These are phyloP conservation scores for Microhierax caerulescens DNA, from an alignment of 2,797 vertebrate species.

Conservation along the genomic window DNA sequence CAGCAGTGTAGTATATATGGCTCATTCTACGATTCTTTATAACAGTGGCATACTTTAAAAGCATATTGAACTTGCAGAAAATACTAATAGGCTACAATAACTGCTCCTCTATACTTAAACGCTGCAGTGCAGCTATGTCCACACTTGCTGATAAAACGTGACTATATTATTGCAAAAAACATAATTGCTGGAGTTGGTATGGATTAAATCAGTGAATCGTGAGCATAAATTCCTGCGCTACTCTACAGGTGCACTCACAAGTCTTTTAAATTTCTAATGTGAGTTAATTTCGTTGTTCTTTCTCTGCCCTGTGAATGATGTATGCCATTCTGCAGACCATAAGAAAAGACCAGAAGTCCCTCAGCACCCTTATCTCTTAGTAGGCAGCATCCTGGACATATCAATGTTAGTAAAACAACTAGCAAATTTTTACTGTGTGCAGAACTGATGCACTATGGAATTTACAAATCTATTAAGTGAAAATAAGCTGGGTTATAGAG, in stretches of 20 bases:
- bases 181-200: not conserved
- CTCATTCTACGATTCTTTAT: not conserved
- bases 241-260: not conserved
- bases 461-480: not conserved
- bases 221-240: not conserved
- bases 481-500: not conserved
- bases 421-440: not conserved
- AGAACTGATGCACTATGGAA: not conserved
- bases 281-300: not conserved
- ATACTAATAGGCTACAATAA: not conserved
- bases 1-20: not conserved
- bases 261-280: not conserved
- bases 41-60: not conserved
- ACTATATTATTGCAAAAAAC: not conserved
- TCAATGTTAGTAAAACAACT: not conserved
- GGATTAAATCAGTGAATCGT: not conserved
- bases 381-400: not conserved
- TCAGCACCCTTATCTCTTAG: not conserved
- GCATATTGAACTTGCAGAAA: not conserved
- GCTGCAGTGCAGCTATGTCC: not conserved
- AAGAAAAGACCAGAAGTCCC: not conserved
- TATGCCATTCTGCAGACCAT: not conserved
- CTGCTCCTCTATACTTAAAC: not conserved
- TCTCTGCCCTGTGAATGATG: not conserved
- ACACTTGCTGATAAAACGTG: not conserved